Evolutionary conservation across 2,888 invertebrate genomes (phyloP).

Genomic region (Stenoptilia bipunctidactyla): DNA sequence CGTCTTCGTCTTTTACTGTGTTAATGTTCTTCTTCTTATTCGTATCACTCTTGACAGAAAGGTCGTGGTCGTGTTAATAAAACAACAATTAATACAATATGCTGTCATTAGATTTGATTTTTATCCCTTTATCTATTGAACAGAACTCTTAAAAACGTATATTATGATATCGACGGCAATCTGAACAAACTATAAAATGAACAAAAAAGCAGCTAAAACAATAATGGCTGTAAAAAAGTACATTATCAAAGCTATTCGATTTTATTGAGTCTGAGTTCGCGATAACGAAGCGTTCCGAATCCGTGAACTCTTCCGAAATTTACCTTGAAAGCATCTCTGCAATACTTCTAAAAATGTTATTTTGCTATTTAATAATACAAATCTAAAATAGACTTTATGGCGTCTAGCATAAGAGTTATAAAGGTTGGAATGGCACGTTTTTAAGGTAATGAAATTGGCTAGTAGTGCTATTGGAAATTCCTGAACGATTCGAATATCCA

Average conservation of each 20-base stretch:
- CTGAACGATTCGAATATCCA: conserved; percentile 39
- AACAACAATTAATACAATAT: too few species aligned
- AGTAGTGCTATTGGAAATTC: conserved; percentile 61
- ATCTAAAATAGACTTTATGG: background rate
- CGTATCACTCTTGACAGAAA: too few species aligned
- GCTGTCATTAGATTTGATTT: too few species aligned
- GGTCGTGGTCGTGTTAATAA: too few species aligned
- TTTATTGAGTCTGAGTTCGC: background rate
- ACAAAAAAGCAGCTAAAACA: too few species aligned
- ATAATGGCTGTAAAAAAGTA: too few species aligned
- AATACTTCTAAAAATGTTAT: background rate
- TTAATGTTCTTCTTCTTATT: too few species aligned
- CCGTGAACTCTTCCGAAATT: conserved; percentile 53
- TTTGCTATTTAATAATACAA: background rate
- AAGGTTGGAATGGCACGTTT: conserved; percentile 8
- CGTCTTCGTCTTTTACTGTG: too few species aligned
- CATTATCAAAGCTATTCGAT: background rate
- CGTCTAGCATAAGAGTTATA: background rate
- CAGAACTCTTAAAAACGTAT: too few species aligned
- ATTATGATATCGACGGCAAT: too few species aligned
- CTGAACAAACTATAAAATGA: too few species aligned
- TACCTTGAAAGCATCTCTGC: conserved; percentile 44
- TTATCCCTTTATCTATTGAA: too few species aligned
- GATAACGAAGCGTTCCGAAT: conserved; percentile 18
- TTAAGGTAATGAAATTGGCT: background rate